phyloP scores from a whole-genome alignment of 2,113 vertebrate genomes.

The Nothoprocta perdicaria region DNA sequence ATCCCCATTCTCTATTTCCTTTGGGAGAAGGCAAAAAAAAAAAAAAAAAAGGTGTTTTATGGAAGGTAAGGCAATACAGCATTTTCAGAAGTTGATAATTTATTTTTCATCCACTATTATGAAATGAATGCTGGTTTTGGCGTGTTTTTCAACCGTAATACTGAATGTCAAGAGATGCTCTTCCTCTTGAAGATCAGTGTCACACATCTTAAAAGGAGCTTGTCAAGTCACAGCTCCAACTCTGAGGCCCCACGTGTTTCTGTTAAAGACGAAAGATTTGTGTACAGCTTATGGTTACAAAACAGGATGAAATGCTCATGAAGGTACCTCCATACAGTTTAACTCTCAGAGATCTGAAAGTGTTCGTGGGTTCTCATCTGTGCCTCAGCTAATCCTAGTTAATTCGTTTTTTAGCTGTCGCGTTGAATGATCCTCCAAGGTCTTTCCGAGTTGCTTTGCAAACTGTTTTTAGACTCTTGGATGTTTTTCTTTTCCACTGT shows the following conservation, averaged over 20 bases:
- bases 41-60: background rate
- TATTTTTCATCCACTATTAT: rapidly evolving
- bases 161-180: background rate
- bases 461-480: background rate
- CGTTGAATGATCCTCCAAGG: background rate
- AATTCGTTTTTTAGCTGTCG: background rate
- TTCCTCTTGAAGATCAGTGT: background rate
- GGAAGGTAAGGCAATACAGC: background rate
- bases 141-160: background rate
- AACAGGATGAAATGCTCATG: background rate
- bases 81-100: background rate
- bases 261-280: background rate
- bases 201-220: background rate
- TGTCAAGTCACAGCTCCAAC: background rate
- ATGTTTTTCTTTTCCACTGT: background rate
- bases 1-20: background rate
- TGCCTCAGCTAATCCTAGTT: background rate
- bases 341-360: background rate
- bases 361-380: background rate
- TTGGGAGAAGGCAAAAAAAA: background rate
- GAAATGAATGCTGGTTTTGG: background rate
- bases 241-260: background rate
- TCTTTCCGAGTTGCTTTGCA: background rate
- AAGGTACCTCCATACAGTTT: background rate
- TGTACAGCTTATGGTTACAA: background rate